Percentiles rank a stretch among this genome's conserved stretches.
Conservation (phyloP, 2,888 invertebrate species). For the Drosophila dives region DNA sequence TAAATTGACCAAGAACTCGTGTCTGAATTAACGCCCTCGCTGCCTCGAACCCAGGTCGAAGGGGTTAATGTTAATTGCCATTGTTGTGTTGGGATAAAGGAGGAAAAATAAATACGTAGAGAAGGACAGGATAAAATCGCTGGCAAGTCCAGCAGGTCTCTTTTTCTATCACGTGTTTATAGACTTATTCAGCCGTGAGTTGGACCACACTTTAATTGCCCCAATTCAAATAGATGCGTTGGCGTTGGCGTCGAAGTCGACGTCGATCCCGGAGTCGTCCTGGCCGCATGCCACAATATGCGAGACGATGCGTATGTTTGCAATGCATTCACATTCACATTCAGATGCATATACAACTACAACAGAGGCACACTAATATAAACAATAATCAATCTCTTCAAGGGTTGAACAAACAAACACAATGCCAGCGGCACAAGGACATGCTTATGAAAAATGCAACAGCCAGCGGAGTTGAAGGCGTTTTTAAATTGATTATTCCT, state of each 20-base stretch:
- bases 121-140: constrained; percentile 38
- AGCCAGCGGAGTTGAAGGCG: constrained; percentile 63
- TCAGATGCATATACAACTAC: constrained; percentile 47
- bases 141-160: constrained; percentile 14
- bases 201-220: constrained; percentile 77
- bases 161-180: constrained; percentile 68
- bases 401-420: constrained; percentile 79
- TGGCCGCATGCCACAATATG: constrained; percentile 71
- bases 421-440: constrained; percentile 69
- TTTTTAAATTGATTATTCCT: constrained; percentile 79
- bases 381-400: constrained; percentile 83
- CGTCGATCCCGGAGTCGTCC: constrained; percentile 10
- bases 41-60: constrained; percentile 43
- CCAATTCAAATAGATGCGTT: constrained; percentile 74
- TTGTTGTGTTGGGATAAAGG: constrained; percentile 43
- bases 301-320: constrained; percentile 63
- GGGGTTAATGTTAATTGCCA: constrained; percentile 71
- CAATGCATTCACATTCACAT: constrained; percentile 66
- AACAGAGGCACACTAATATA: constrained; percentile 67
- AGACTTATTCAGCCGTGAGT: constrained; percentile 64
- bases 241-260: constrained; percentile 46
- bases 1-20: constrained; percentile 79
- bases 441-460: constrained; percentile 67
- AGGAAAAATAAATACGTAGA: constrained; percentile 9
- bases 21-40: constrained; percentile 79